A percentile compares a stretch with the other conserved stretches of the same genome.
phyloP scores from a whole-genome alignment of 2,888 invertebrate species.

The Helobdella robusta region DNA sequence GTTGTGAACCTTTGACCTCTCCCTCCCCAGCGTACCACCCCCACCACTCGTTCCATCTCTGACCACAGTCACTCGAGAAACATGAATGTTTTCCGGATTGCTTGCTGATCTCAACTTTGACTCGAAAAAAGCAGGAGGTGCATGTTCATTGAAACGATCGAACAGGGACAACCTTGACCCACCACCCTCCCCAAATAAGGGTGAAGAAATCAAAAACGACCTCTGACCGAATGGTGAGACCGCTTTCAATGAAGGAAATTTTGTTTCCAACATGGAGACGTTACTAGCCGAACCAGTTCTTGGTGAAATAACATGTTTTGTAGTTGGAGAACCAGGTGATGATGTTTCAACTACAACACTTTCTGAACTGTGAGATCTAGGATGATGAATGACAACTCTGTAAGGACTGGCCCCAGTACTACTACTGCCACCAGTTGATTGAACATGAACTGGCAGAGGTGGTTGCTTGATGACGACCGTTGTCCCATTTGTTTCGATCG shows the following conservation, averaged over 20 bases:
- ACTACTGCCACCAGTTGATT: slow-evolving; percentile 29
- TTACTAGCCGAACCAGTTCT: slow-evolving; percentile 16
- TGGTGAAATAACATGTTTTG: slow-evolving; percentile 11
- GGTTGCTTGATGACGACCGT: slow-evolving; percentile 31
- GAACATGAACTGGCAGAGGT: slow-evolving; percentile 31
- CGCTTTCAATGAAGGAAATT: background rate
- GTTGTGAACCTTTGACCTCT: slow-evolving; percentile 28
- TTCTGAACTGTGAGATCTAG: slow-evolving; percentile 22
- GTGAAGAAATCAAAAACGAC: slow-evolving; percentile 13
- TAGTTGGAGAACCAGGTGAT: slow-evolving; percentile 10
- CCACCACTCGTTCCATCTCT: slow-evolving; percentile 18
- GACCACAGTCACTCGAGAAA: slow-evolving; percentile 26
- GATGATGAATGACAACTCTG: slow-evolving; percentile 20
- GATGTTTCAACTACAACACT: slow-evolving; percentile 20
- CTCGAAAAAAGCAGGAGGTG: slow-evolving; percentile 35
- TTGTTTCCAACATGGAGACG: slow-evolving; percentile 22
- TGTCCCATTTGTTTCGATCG: slow-evolving; percentile 33
- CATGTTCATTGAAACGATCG: slow-evolving; percentile 35
- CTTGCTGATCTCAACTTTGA: slow-evolving; percentile 26
- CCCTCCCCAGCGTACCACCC: too few relatives aligned
- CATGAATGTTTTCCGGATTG: slow-evolving; percentile 24
- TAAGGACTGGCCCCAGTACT: slow-evolving; percentile 13
- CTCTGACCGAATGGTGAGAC: slow-evolving; percentile 19
- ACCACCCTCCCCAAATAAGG: slow-evolving; percentile 14
- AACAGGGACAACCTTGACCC: slow-evolving; percentile 25